Conservation (phyloP, 2,888 invertebrate genomes). For the Adelphocoris suturalis region DNA sequence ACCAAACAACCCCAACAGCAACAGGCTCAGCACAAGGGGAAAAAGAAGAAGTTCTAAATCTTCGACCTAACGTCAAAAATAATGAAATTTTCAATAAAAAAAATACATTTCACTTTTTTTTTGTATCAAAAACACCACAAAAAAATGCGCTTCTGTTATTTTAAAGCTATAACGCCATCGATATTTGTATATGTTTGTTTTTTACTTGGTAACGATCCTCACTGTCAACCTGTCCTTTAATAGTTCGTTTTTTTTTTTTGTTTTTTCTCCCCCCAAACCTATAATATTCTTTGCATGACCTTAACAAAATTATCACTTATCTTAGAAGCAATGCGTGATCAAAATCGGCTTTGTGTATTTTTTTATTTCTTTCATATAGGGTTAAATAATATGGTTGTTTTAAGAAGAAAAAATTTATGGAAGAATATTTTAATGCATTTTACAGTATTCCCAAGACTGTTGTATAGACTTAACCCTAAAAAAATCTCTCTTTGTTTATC, state of each 20-base stretch:
- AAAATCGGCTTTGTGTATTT: not conserved
- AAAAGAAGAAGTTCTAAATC: conserved; percentile 64
- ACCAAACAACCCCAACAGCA: conserved; percentile 66
- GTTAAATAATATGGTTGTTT: conserved; percentile 24
- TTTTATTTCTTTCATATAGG: conserved; percentile 13
- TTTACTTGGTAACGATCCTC: not conserved
- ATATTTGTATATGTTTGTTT: conserved; percentile 21
- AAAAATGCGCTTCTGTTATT: conserved; percentile 54
- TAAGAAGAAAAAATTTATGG: not conserved
- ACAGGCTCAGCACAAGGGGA: conserved; percentile 59
- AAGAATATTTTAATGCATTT: conserved; percentile 61
- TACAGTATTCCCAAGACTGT: conserved; percentile 69
- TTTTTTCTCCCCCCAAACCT: not conserved
- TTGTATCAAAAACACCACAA: conserved; percentile 58
- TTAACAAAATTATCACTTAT: not conserved
- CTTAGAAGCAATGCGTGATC: conserved; percentile 21
- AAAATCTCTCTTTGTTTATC: not conserved
- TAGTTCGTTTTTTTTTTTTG: not conserved
- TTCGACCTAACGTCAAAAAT: not conserved
- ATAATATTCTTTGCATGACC: not conserved
- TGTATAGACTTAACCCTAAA: conserved; percentile 66
- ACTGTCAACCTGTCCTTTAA: conserved; percentile 12
- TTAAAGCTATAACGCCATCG: conserved; percentile 35
- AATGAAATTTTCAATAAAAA: conserved; percentile 15
- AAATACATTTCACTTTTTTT: conserved; percentile 30